A percentile compares a stretch with the other conserved stretches of the same genome.
Conservation (phyloP, 1,140 invertebrate species). For the Drosophila elegans region DNA sequence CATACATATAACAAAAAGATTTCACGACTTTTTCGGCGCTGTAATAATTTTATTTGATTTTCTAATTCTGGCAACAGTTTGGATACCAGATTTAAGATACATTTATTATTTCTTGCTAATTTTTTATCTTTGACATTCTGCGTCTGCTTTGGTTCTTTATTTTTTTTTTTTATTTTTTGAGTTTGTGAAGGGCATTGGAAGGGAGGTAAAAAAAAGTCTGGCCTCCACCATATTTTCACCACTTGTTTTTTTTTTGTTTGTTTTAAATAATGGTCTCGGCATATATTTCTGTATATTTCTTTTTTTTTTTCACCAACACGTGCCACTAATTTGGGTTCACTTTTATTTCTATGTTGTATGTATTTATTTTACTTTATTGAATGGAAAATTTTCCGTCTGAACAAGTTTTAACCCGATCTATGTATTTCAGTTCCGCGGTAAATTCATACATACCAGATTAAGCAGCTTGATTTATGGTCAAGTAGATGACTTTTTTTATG, state of each 20-base stretch:
- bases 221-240: conserved; percentile 4
- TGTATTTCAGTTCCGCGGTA: background rate
- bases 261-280: conserved; percentile 16
- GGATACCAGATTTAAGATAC: conserved; percentile 30
- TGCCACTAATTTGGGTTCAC: conserved; percentile 33
- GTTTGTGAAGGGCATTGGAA: conserved; percentile 12
- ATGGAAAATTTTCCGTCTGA: conserved; percentile 17
- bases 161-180: background rate
- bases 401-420: conserved; percentile 7
- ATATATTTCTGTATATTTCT: conserved; percentile 11
- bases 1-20: conserved; percentile 7
- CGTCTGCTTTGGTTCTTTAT: conserved; percentile 16
- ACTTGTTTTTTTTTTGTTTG: conserved; percentile 8
- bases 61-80: conserved; percentile 17
- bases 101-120: conserved; percentile 65
- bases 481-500: background rate
- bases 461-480: conserved; percentile 11
- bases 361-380: conserved; percentile 25
- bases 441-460: conserved; percentile 11
- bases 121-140: conserved; percentile 51
- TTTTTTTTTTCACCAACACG: conserved; percentile 25
- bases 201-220: background rate
- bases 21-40: conserved; percentile 21
- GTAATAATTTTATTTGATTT: conserved; percentile 46
- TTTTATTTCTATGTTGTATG: conserved; percentile 20